Base-by-base conservation (phyloP, 2,797 vertebrate species). In the Rhinichthys osculus region DNA sequence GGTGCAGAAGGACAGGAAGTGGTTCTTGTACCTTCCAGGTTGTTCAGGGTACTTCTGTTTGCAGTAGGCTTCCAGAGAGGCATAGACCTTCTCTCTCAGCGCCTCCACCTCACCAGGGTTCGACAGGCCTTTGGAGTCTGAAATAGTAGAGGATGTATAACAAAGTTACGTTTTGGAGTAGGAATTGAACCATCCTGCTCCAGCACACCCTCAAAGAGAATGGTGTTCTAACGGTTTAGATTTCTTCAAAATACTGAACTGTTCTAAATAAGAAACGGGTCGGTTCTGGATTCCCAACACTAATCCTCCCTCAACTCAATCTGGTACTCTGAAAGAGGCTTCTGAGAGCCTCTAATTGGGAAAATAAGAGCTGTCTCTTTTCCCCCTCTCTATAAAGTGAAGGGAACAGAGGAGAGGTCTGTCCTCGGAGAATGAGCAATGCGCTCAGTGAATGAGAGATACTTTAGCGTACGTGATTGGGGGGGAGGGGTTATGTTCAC, bases 31-130 rank as follows among this genome's bases (percentile, higher is more conserved):
- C 98, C 98, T 98, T 83, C 98, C 98, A 0, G 98, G 98, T 95
- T 99, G 98, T 90, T 99, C 98, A 0, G 98, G 98, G 93, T 99
- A 99, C 93, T 98, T 99, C 90, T 99, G 98, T 94, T 99, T 99
- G 94, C 98, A 99, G 91, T 99, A 99, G 0, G 98, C 97, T 93
- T 99, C 98, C 92, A 99, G 95, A 0, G 98, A 99, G 0, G 98
- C 98, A 0, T 99, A 99, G 72, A 99, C 98, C 90, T 99, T 99
- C 95, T 99, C 98, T 88, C 98, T 94, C 81, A 99, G 93, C 0
- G 97, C 97, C 91, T 99, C 98, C 69, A 99, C 98, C 87, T 99
- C 98, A 0, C 97, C 94, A 0, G 98, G 97, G 94, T 98, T 99
- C 1, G 98, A 99, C 83, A 99, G 94, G 38, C 98, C 98, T 95